phyloP scores from a whole-genome alignment of 2,797 vertebrate species.

The Lepilemur ruficaudatus region DNA sequence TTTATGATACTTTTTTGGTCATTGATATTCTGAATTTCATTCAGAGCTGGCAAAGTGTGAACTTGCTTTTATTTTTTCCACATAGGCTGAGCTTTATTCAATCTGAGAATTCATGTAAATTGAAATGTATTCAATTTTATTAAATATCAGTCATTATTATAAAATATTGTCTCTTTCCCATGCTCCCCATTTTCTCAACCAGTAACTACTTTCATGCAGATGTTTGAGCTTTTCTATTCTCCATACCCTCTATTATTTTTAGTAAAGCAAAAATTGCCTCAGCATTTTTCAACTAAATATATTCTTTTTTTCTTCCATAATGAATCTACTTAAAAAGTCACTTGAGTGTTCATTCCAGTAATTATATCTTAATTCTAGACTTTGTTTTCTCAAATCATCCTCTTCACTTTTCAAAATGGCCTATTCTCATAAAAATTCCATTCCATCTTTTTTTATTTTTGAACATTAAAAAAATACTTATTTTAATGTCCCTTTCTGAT shows the following conservation, averaged over 20 bases:
- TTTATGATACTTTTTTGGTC: neutral
- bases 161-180: neutral
- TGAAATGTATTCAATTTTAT: neutral
- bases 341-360: neutral
- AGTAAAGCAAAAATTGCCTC: neutral
- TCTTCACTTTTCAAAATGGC: neutral
- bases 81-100: neutral
- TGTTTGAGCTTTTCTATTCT: neutral
- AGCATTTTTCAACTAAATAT: neutral
- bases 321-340: neutral
- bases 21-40: neutral
- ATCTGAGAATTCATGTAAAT: neutral
- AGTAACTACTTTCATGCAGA: neutral
- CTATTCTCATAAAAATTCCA: neutral
- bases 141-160: neutral
- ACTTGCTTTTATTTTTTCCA: neutral
- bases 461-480: neutral
- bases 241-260: neutral
- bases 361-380: neutral
- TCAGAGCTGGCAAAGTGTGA: neutral
- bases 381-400: neutral
- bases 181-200: neutral
- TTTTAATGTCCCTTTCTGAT: neutral
- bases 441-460: neutral
- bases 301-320: neutral